A percentile compares a stretch with the other conserved stretches of the same genome.
Conservation (phyloP, 1,140 invertebrate species). For the Brachionus calyciflorus region DNA sequence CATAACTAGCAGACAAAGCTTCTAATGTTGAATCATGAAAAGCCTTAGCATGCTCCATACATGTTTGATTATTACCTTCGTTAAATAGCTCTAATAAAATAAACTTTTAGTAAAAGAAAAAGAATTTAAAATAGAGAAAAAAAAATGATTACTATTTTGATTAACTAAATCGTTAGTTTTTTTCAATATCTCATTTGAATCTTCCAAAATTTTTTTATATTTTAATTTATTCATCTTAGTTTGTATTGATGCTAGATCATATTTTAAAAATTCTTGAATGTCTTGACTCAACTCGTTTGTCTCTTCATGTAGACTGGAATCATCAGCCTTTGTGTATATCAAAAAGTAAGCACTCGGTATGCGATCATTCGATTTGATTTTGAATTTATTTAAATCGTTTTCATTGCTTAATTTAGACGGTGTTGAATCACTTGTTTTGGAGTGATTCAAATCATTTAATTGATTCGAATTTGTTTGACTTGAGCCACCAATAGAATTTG, state of each 20-base stretch:
- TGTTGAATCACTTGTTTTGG: too few species aligned
- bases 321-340: constrained; percentile 31
- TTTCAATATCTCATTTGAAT: background rate
- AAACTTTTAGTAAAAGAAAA: background rate
- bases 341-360: constrained; percentile 46
- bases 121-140: background rate
- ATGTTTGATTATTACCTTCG: constrained; percentile 42
- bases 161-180: background rate
- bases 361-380: constrained; percentile 3
- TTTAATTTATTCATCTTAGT: constrained; percentile 8
- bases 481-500: constrained; percentile 25
- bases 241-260: background rate
- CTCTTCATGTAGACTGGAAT: background rate
- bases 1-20: background rate
- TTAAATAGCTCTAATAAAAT: background rate
- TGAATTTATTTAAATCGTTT: background rate
- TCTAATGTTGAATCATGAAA: constrained; percentile 31
- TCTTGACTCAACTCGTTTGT: background rate
- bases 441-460: background rate
- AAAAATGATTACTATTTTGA: constrained; percentile 10
- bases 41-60: constrained; percentile 39
- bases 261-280: background rate
- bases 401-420: background rate
- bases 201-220: constrained; percentile 29
- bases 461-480: background rate